These are phyloP conservation scores for Ephestia elutella DNA, from an alignment of 1,140 invertebrate species.

Conservation along the genomic window DNA sequence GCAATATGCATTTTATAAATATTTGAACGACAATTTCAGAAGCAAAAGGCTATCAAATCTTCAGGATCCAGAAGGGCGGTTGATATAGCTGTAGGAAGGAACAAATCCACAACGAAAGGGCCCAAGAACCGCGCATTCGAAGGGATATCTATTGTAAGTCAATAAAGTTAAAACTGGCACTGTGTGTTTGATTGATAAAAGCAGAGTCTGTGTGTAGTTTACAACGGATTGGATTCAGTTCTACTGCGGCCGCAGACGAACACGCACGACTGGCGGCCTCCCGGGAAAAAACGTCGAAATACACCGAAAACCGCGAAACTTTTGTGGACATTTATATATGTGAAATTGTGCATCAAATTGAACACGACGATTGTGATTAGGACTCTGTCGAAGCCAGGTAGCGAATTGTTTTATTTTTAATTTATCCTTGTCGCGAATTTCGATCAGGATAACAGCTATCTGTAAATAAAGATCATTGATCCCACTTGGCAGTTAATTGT, in stretches of 20 bases:
- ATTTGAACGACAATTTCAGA: neutral
- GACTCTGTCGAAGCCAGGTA: neutral
- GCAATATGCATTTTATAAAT: no score
- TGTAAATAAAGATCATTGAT: constrained; percentile 55
- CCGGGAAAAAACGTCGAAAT: neutral
- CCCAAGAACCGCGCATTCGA: neutral
- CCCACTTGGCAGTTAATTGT: constrained; percentile 58
- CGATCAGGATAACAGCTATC: constrained; percentile 32
- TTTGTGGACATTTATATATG: neutral
- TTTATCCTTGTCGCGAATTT: constrained; percentile 40
- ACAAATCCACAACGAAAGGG: neutral
- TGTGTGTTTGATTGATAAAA: neutral
- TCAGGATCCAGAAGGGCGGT: neutral
- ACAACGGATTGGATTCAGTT: neutral
- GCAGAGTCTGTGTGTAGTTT: neutral
- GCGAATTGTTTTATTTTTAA: constrained; percentile 9
- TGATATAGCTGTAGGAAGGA: neutral
- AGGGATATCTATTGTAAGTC: neutral
- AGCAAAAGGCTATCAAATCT: neutral
- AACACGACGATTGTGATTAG: neutral
- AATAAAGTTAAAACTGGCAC: neutral
- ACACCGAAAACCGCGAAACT: neutral
- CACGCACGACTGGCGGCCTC: neutral
- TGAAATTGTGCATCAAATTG: neutral
- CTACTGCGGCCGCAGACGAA: neutral